A percentile compares a stretch with the other conserved stretches of the same genome.
Evolutionary conservation across 2,888 invertebrate genomes (phyloP).

Genomic region (Lepidochitona cinerea): DNA sequence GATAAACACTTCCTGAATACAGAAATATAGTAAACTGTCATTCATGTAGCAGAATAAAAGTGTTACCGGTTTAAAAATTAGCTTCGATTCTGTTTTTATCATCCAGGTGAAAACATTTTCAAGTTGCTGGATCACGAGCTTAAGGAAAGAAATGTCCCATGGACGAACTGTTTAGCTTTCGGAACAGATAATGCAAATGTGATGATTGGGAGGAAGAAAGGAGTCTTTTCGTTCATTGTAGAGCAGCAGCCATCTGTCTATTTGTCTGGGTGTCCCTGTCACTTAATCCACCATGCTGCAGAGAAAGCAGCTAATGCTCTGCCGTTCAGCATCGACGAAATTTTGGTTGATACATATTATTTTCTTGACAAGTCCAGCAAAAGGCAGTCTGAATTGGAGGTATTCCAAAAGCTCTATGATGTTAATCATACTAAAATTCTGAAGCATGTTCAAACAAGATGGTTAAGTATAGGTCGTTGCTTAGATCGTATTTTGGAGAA

Average conservation of each 20-base stretch:
- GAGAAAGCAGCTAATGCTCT: slow-evolving; percentile 21
- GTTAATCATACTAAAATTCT: slow-evolving; percentile 13
- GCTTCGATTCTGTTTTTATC: too few species aligned
- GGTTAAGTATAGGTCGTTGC: slow-evolving; percentile 18
- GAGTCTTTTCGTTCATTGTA: slow-evolving; percentile 21
- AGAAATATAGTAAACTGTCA: too few species aligned
- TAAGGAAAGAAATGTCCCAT: neutral
- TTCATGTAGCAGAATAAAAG: too few species aligned
- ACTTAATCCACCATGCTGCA: slow-evolving; percentile 31
- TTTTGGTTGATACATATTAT: slow-evolving; percentile 12
- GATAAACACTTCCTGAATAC: too few species aligned
- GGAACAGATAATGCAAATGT: slow-evolving; percentile 35
- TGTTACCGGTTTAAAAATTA: too few species aligned
- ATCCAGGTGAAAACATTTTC: slow-evolving; percentile 13
- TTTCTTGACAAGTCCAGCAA: slow-evolving; percentile 14
- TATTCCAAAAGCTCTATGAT: slow-evolving; percentile 13
- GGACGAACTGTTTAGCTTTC: slow-evolving; percentile 28
- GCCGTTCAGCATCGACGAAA: slow-evolving; percentile 14
- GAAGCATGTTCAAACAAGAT: slow-evolving; percentile 25
- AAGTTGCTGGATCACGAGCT: slow-evolving; percentile 3
- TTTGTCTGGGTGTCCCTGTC: slow-evolving; percentile 26
- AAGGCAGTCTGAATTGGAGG: slow-evolving; percentile 6
- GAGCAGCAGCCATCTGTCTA: slow-evolving; percentile 23
- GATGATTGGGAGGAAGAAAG: slow-evolving; percentile 28
- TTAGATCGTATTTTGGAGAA: slow-evolving; percentile 19